Percentiles rank a stretch among this genome's conserved stretches.
Evolutionary conservation across 2,113 vertebrate genomes (phyloP).

Genomic region (Geothlypis trichas): DNA sequence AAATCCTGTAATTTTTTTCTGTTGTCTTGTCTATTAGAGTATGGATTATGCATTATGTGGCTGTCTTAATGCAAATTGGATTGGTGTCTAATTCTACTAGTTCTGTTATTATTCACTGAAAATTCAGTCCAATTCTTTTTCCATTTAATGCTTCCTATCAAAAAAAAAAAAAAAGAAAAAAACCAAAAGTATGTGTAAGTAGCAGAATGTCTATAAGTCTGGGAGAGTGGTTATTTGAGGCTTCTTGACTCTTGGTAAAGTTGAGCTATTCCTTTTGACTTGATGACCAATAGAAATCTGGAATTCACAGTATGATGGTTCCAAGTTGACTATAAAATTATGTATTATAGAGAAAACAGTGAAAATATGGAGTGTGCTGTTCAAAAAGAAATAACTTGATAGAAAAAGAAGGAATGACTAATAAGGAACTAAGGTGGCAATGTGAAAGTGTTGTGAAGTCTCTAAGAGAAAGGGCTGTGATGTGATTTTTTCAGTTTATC

Average conservation of each 20-base stretch:
- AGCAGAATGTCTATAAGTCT: not conserved
- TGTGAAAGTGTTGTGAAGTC: not conserved
- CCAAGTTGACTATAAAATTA: not conserved
- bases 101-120: not conserved
- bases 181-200: not conserved
- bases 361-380: not conserved
- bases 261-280: not conserved
- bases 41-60: not conserved
- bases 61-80: not conserved
- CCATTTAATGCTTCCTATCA: accelerated
- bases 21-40: not conserved
- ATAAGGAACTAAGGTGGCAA: not conserved
- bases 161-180: not conserved
- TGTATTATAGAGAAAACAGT: not conserved
- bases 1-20: not conserved
- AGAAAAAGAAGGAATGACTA: not conserved
- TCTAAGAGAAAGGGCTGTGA: not conserved
- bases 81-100: not conserved
- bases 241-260: not conserved
- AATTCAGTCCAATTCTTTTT: not conserved
- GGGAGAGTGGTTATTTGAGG: not conserved
- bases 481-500: not conserved
- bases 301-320: not conserved
- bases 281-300: not conserved
- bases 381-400: not conserved